These are phyloP conservation scores for Caenorhabditis elegans DNA, from an alignment of 1,140 invertebrate species.

Conservation along the genomic window WBcel235 BX284604.4:12450001-12450500, in stretches of 20 bases:
- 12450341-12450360: neutral
- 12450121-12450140: neutral
- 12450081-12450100: neutral
- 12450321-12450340: constrained; percentile 12
- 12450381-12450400: neutral
- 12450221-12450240: neutral
- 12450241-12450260: neutral
- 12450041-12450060: neutral
- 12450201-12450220: neutral
- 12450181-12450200: neutral
- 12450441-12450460: neutral
- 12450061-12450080: neutral
- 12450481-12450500: neutral
- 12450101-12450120: constrained; percentile 17
- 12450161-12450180: neutral
- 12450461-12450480: neutral
- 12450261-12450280: neutral
- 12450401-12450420: neutral
- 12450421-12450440: neutral
- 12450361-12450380: constrained; percentile 5
- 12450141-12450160: constrained; percentile 28
- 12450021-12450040: neutral
- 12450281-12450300: neutral
- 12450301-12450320: neutral
- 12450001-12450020: neutral